Evolutionary conservation across 2,797 vertebrate genomes (phyloP), one percentile per base, ranked within the genome.

Genomic region (Labroides dimidiatus): DNA sequence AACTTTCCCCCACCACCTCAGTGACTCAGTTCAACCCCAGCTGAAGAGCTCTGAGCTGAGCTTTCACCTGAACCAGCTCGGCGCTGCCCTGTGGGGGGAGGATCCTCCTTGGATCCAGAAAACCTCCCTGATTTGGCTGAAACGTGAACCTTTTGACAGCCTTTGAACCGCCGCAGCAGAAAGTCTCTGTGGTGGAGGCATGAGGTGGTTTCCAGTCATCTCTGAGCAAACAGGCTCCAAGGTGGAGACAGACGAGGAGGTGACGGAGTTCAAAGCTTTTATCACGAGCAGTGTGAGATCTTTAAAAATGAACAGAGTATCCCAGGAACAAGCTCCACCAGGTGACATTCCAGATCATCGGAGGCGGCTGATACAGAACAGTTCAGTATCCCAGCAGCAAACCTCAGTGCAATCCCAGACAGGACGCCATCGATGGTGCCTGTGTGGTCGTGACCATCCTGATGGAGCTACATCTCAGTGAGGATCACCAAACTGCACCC

Each of bases 21-120:
- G 14, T 44, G 57, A 62, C 0, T 44, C 48, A 20, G 61, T 30
- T 30, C 44, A 50, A n/a, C 55, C 60, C 56, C 55, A 64, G 64
- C 30, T 49, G 6, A 9, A 15, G 23, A 8, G 20, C 21, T 63
- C 19, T 53, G 20, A 63, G 36, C n/a, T 54, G 4, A 17, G 15
- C 14, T 21, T 36, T 58, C 27, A 17, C 47, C 19, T n/a, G 7
- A 47, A 64, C 15, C 50, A 51, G 37, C 16, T 44, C 7, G 33
- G 2, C 20, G n/a, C 55, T 42, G 42, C 37, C 47, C 47, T 48
- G 20, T n/a, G 17, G 58, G 36, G 23, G 42, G 13, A 24, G 24
- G 37, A 45, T 30, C 39, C 66, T 42, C 14, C 27, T 30, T 20
- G 8, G 39, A 24, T 20, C 17, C 0, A 49, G 30, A 24, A 49